phyloP scores from a whole-genome alignment of 1,140 invertebrate species.

The Lepidotrigona ventralis region DNA sequence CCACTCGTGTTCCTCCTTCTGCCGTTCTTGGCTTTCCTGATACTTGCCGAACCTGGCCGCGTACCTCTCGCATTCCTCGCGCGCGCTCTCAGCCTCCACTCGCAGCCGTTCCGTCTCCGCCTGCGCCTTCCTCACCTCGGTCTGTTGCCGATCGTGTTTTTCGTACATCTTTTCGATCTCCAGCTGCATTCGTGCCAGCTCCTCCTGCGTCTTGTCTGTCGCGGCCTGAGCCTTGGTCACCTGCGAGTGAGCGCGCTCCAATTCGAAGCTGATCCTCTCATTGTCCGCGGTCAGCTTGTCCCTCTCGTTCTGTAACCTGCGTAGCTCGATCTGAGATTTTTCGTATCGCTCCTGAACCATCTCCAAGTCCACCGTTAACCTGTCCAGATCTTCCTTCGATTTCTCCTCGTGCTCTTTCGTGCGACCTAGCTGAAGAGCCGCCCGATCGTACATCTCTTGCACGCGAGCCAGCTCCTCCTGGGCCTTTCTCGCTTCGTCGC shows the following conservation, averaged over 20 bases:
- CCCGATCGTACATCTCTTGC: conserved; percentile 93
- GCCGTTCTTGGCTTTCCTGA: conserved; percentile 86
- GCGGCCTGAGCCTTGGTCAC: conserved; percentile 89
- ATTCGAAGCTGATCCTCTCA: conserved; percentile 91
- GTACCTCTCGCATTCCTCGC: conserved; percentile 87
- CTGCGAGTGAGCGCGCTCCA: conserved; percentile 91
- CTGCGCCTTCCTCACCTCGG: conserved; percentile 90
- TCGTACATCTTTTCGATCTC: conserved; percentile 95
- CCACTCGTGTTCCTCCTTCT: conserved; percentile 89
- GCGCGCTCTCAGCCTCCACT: conserved; percentile 85
- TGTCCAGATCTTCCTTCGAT: conserved; percentile 92
- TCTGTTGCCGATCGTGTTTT: conserved; percentile 91
- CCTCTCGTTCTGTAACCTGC: conserved; percentile 90
- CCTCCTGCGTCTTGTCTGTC: conserved; percentile 94
- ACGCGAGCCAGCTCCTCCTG: conserved; percentile 91
- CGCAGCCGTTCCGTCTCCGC: conserved; percentile 86
- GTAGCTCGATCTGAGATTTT: conserved; percentile 91
- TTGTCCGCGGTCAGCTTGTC: conserved; percentile 92
- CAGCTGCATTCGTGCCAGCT: conserved; percentile 90
- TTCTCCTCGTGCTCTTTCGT: conserved; percentile 95
- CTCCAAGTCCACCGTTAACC: conserved; percentile 88
- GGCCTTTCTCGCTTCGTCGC: conserved; percentile 91
- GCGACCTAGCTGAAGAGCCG: conserved; percentile 89
- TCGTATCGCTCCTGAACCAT: conserved; percentile 94
- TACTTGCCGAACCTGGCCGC: conserved; percentile 88